These are phyloP conservation scores for Dunckerocampus dactyliophorus DNA, from an alignment of 2,113 vertebrate genomes.

Conservation along the genomic window DNA sequence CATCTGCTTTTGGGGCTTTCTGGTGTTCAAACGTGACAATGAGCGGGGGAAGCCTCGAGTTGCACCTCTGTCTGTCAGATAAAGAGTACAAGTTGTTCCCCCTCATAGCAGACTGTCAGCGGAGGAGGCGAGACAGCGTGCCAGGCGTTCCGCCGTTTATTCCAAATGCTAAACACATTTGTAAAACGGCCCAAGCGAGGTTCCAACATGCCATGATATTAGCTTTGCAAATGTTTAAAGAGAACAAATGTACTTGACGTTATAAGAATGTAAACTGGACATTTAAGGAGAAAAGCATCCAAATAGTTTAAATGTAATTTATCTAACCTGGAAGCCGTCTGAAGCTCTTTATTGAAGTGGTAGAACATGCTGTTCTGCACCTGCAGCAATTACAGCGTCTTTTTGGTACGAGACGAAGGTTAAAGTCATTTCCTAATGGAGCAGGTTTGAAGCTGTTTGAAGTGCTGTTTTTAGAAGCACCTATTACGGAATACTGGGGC, in stretches of 20 bases:
- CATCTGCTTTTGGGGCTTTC: too few relatives aligned
- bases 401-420: slow-evolving; percentile 12
- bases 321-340: not conserved
- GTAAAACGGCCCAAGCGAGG: not conserved
- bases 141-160: too few relatives aligned
- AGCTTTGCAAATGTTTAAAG: not conserved
- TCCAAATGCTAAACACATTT: too few relatives aligned
- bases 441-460: slow-evolving; percentile 37
- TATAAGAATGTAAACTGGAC: too few relatives aligned
- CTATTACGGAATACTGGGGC: not conserved
- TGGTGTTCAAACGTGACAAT: too few relatives aligned
- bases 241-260: not conserved
- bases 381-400: slow-evolving; percentile 25
- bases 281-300: too few relatives aligned
- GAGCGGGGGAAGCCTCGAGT: too few relatives aligned
- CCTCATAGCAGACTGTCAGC: too few relatives aligned
- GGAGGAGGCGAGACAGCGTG: too few relatives aligned
- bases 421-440: slow-evolving; percentile 42
- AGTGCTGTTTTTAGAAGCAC: slow-evolving; percentile 20
- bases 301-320: not conserved
- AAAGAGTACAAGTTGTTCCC: too few relatives aligned
- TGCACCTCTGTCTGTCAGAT: too few relatives aligned
- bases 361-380: slow-evolving; percentile 14
- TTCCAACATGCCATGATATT: not conserved
- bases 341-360: not conserved